Evolutionary conservation across 2,797 vertebrate genomes (phyloP).

Genomic region (Sebastes nivosus): DNA sequence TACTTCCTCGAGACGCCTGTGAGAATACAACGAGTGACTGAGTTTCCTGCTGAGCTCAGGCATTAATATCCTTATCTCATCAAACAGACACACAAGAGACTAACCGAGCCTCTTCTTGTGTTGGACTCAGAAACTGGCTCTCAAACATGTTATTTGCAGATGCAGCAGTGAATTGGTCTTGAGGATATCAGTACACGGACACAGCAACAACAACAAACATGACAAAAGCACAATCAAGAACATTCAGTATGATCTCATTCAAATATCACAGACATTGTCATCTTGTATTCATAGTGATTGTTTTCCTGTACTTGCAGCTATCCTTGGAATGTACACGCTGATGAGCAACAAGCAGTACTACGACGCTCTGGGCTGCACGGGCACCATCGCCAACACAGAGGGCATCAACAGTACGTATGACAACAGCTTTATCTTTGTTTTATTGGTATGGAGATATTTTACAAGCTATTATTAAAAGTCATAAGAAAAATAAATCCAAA

Average conservation of each 20-base stretch:
- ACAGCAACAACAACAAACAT: background rate
- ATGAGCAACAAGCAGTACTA: constrained; percentile 99
- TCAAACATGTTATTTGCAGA: no score
- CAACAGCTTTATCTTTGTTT: background rate
- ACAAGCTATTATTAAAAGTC: background rate
- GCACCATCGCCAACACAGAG: constrained; percentile 92
- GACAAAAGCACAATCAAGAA: background rate
- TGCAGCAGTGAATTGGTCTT: no score
- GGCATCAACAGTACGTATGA: constrained; percentile 94
- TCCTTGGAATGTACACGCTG: constrained; percentile 97
- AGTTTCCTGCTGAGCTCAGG: background rate
- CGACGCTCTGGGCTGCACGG: constrained; percentile 90
- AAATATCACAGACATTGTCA: background rate
- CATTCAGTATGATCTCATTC: background rate
- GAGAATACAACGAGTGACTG: background rate
- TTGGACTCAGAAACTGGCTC: no score
- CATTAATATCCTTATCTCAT: constrained; percentile 26
- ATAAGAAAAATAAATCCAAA: background rate
- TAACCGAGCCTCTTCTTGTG: background rate
- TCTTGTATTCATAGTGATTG: background rate
- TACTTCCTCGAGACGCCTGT: background rate
- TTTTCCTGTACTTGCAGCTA: constrained; percentile 83
- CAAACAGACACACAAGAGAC: constrained; percentile 10
- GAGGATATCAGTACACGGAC: background rate
- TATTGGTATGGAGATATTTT: background rate